Conservation (phyloP, 2,113 vertebrate genomes). For the Dendrocopos noguchii region DNA sequence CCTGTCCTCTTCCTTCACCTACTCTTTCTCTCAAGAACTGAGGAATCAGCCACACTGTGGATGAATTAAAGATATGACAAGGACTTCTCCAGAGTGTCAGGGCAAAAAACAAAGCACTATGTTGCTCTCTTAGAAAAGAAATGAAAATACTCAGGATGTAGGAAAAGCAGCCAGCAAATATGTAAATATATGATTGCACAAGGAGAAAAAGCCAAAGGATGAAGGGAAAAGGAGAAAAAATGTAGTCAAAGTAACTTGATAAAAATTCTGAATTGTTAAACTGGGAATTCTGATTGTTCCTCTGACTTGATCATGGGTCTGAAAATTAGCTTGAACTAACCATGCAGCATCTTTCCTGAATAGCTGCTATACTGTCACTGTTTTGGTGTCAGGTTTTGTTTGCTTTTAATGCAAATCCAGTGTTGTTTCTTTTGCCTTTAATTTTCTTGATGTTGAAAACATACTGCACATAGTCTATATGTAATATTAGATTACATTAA, state of each 20-base stretch:
- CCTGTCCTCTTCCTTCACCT: not conserved
- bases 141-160: not conserved
- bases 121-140: not conserved
- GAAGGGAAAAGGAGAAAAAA: not conserved
- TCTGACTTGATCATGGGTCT: not conserved
- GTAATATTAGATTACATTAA: not conserved
- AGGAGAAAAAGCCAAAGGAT: not conserved
- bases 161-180: not conserved
- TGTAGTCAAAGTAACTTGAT: not conserved
- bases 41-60: not conserved
- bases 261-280: not conserved
- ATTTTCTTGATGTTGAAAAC: not conserved
- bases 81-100: not conserved
- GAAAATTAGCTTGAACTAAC: not conserved
- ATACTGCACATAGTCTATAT: not conserved
- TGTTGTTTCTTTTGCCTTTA: not conserved
- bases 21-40: not conserved
- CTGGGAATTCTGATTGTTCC: not conserved
- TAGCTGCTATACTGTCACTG: not conserved
- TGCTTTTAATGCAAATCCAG: not conserved
- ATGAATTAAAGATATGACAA: constrained; percentile 20
- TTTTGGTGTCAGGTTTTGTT: not conserved
- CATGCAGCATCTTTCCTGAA: not conserved
- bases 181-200: not conserved
- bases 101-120: not conserved